Percentiles rank a stretch among this genome's conserved stretches.
These are phyloP conservation scores for Neodiprion fabricii DNA, from an alignment of 1,140 invertebrate species.

Conservation along the genomic window DNA sequence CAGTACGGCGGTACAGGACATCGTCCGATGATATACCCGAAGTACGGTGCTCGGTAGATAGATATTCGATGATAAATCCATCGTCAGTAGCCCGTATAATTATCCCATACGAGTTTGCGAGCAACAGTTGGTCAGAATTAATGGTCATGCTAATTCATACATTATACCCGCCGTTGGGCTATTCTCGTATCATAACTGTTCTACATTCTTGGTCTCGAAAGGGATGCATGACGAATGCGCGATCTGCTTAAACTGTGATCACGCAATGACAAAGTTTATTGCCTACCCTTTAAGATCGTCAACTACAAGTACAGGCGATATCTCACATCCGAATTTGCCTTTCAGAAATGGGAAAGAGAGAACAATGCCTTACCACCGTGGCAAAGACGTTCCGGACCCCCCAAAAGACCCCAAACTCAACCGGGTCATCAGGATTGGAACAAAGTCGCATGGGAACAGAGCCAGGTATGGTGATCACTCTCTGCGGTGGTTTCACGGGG, in stretches of 20 bases:
- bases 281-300: too few relatives aligned
- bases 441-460: constrained; percentile 64
- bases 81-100: too few relatives aligned
- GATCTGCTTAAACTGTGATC: too few relatives aligned
- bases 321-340: constrained; percentile 12
- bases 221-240: too few relatives aligned
- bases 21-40: too few relatives aligned
- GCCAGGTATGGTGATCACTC: constrained; percentile 59
- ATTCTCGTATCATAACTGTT: background rate
- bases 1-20: too few relatives aligned
- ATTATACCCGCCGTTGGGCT: background rate
- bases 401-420: constrained; percentile 63
- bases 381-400: constrained; percentile 61
- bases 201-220: too few relatives aligned
- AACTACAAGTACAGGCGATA: too few relatives aligned
- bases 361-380: constrained; percentile 68
- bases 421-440: constrained; percentile 64
- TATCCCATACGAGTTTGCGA: constrained; percentile 39
- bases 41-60: too few relatives aligned
- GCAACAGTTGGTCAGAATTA: constrained; percentile 22
- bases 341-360: constrained; percentile 74
- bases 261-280: too few relatives aligned
- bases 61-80: too few relatives aligned
- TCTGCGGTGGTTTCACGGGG: constrained; percentile 58
- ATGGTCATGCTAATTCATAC: background rate